These are phyloP conservation scores for Otocyon megalotis DNA, from an alignment of 2,113 vertebrate genomes.

Conservation along the genomic window DNA sequence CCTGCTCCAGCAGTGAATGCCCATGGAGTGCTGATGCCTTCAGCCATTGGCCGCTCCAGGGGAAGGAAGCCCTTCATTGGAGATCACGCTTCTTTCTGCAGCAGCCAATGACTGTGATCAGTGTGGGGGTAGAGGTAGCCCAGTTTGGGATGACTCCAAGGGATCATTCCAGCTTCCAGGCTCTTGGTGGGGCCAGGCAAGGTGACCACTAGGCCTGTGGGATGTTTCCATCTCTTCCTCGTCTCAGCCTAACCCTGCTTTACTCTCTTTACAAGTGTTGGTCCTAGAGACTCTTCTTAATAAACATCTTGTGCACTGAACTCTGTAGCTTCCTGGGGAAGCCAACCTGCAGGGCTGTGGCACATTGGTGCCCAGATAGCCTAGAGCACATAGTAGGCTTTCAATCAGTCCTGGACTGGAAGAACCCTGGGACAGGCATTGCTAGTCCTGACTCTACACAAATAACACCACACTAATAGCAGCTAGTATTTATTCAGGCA, in stretches of 20 bases:
- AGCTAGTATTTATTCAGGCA: background rate
- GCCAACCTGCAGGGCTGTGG: background rate
- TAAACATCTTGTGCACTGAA: background rate
- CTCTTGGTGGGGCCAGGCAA: background rate
- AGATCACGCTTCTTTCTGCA: background rate
- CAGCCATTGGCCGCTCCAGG: background rate
- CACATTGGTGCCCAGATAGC: background rate
- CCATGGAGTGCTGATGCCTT: background rate
- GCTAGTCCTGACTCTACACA: background rate
- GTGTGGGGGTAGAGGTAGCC: background rate
- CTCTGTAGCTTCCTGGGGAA: background rate
- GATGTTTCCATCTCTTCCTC: background rate
- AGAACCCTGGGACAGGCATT: background rate
- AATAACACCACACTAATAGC: background rate
- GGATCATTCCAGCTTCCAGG: background rate
- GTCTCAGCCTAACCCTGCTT: background rate
- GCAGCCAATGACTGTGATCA: background rate
- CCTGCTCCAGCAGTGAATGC: too few species aligned
- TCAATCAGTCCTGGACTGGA: background rate
- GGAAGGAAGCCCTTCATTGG: background rate
- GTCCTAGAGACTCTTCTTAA: background rate
- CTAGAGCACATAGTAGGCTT: background rate
- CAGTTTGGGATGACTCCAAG: background rate
- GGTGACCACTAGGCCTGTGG: accelerated
- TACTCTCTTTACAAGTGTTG: background rate